Evolutionary conservation across 2,888 invertebrate species (phyloP).

Genomic region (Balanococcus diminutus): DNA sequence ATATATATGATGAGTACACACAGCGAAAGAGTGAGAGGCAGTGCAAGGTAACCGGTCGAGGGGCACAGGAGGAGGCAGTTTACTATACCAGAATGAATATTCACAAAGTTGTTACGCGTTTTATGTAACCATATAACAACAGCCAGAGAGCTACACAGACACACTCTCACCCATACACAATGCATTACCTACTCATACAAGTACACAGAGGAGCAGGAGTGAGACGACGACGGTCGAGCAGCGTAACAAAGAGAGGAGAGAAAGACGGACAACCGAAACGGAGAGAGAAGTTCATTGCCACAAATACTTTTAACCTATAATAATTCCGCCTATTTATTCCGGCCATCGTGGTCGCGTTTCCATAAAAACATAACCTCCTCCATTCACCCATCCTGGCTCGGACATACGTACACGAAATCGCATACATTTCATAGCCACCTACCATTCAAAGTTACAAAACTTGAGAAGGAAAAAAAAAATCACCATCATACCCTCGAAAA

Average conservation of each 20-base stretch:
- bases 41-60: background rate
- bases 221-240: background rate
- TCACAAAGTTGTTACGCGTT: background rate
- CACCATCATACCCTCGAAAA: background rate
- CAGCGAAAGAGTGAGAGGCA: background rate
- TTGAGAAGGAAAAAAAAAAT: background rate
- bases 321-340: background rate
- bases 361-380: background rate
- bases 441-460: too few relatives aligned
- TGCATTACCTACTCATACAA: background rate
- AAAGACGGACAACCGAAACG: background rate
- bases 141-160: background rate
- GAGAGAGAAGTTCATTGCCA: background rate
- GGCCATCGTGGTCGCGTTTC: background rate
- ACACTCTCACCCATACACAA: background rate
- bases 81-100: background rate
- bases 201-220: background rate
- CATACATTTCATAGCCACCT: background rate
- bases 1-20: background rate
- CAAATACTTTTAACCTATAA: constrained; percentile 17
- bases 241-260: background rate
- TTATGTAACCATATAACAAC: background rate
- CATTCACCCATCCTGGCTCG: background rate
- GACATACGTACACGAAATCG: background rate
- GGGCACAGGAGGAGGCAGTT: background rate